These are phyloP conservation scores for Myrmophylax atrothorax DNA, from an alignment of 2,113 vertebrate species.

Conservation along the genomic window DNA sequence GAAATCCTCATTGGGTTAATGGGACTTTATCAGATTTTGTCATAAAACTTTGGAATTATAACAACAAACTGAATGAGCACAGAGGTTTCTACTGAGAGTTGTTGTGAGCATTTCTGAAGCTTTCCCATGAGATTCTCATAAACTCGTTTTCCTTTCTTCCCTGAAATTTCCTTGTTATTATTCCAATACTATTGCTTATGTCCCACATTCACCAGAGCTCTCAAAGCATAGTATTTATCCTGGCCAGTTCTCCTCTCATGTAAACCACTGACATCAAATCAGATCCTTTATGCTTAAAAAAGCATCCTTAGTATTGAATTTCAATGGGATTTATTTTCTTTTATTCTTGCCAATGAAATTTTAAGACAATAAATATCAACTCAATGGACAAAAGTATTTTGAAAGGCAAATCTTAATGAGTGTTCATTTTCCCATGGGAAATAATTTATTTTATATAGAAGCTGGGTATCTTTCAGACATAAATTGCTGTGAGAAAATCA, in stretches of 20 bases:
- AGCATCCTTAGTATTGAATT: not conserved
- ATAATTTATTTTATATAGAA: not conserved
- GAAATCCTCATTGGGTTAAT: not conserved
- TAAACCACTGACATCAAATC: not conserved
- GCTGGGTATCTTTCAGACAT: not conserved
- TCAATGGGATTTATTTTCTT: not conserved
- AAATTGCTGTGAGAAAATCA: not conserved
- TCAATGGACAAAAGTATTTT: not conserved
- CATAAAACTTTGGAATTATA: not conserved
- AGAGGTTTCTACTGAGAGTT: not conserved
- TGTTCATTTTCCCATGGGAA: not conserved
- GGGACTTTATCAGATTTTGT: not conserved
- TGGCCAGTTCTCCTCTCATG: not conserved
- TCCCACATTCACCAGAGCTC: not conserved
- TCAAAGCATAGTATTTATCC: not conserved
- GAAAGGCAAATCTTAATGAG: not conserved
- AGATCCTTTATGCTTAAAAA: not conserved
- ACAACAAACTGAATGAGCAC: not conserved
- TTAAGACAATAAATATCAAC: not conserved
- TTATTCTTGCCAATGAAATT: not conserved
- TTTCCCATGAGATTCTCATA: not conserved
- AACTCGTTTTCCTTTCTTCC: not conserved
- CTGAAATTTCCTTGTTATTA: not conserved
- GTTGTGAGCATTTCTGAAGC: not conserved
- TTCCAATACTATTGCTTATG: not conserved